Evolutionary conservation across 2,113 vertebrate genomes (phyloP).

Genomic region (Heterotilapia buettikoferi): DNA sequence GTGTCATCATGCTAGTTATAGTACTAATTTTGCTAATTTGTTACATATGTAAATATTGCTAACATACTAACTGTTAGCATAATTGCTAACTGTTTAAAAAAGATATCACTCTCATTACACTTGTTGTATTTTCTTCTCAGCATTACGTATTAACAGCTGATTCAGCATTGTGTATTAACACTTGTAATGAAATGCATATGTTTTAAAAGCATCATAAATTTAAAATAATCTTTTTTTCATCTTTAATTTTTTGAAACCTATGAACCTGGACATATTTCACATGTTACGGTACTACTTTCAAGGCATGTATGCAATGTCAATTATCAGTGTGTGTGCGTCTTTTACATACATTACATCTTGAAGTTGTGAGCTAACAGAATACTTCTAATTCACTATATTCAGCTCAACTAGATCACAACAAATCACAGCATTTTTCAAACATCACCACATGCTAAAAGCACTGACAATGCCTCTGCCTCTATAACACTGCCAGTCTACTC

Average conservation of each 20-base stretch:
- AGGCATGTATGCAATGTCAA: not conserved
- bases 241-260: not conserved
- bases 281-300: not conserved
- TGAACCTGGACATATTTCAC: not conserved
- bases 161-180: not conserved
- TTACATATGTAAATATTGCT: not conserved
- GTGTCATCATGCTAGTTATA: not conserved
- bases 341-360: not conserved
- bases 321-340: not conserved
- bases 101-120: not conserved
- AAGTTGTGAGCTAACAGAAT: not conserved
- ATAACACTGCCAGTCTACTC: not conserved
- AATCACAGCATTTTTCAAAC: slow-evolving; percentile 10
- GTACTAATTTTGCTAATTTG: not conserved
- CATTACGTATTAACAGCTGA: not conserved
- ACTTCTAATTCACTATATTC: slow-evolving; percentile 34
- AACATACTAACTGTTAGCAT: fast-evolving
- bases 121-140: not conserved
- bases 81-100: not conserved
- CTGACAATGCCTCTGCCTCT: slow-evolving; percentile 19
- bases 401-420: slow-evolving; percentile 16
- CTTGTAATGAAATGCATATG: fast-evolving
- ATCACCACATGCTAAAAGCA: not conserved
- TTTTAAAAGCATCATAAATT: not conserved
- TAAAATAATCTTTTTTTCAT: fast-evolving